These are phyloP conservation scores for Ceratina japonica DNA, from an alignment of 1,140 invertebrate genomes.

Conservation along the genomic window DNA sequence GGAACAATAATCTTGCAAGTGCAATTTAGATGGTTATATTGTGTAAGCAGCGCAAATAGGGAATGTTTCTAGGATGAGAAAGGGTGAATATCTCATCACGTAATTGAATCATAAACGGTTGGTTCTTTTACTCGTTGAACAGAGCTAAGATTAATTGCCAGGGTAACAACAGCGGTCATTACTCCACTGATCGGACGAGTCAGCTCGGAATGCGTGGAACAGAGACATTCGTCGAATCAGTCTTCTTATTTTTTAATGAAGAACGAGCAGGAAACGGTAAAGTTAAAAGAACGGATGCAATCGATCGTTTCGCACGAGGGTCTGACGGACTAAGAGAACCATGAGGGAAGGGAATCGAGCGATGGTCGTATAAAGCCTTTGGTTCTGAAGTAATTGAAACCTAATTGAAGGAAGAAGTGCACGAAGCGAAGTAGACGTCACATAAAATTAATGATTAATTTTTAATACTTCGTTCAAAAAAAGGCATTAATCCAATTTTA, in stretches of 20 bases:
- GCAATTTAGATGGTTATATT: neutral
- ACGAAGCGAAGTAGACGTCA: slow-evolving; percentile 36
- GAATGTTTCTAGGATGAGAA: neutral
- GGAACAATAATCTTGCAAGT: neutral
- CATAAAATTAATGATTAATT: neutral
- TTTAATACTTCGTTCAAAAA: neutral
- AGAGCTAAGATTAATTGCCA: slow-evolving; percentile 31
- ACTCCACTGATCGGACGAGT: neutral
- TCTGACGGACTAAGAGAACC: slow-evolving; percentile 43
- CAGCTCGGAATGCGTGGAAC: too few species aligned
- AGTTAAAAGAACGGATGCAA: neutral
- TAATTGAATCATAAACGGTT: neutral
- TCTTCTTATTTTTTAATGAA: neutral
- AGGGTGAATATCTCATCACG: neutral
- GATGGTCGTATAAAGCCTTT: slow-evolving; percentile 25
- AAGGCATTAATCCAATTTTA: neutral
- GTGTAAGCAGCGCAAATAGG: neutral
- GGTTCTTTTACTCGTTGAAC: too few species aligned
- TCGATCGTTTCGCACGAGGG: neutral
- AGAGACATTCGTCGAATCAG: neutral
- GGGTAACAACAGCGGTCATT: slow-evolving; percentile 27
- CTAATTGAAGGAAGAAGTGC: slow-evolving; percentile 39
- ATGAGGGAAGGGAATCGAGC: neutral
- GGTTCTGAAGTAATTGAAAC: slow-evolving; percentile 22
- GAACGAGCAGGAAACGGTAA: neutral